Percentiles rank a stretch among this genome's conserved stretches.
These are phyloP conservation scores for Oxyura jamaicensis DNA, from an alignment of 2,113 vertebrate genomes.

Conservation along the genomic window DNA sequence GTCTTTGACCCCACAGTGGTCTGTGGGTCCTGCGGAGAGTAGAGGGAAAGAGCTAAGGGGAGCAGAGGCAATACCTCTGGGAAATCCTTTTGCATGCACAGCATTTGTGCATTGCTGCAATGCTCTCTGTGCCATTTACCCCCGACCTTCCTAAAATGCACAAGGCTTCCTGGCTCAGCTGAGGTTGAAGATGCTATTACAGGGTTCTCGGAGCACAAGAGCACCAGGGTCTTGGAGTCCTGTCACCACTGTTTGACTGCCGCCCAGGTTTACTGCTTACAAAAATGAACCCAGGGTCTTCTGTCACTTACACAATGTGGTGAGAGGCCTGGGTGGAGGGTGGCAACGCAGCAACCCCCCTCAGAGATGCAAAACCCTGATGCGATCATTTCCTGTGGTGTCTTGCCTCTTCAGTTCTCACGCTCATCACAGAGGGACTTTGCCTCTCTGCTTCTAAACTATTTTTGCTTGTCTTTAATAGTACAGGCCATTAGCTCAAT, in stretches of 20 bases:
- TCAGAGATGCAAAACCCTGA: background rate
- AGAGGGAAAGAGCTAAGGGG: background rate
- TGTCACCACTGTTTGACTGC: rapidly evolving
- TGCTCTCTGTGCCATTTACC: background rate
- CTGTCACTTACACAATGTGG: background rate
- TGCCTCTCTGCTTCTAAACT: background rate
- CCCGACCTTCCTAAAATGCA: background rate
- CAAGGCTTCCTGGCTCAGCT: background rate
- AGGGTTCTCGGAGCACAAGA: background rate
- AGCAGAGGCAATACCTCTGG: background rate
- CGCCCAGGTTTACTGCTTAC: background rate
- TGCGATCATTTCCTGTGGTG: background rate
- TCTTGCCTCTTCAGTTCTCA: background rate
- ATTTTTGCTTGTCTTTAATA: background rate
- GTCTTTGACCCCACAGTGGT: background rate
- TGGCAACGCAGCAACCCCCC: background rate
- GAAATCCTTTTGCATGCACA: background rate
- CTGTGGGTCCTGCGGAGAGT: background rate
- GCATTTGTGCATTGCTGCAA: background rate
- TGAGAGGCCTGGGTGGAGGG: background rate
- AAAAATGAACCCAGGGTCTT: background rate
- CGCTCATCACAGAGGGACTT: background rate
- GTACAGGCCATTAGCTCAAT: background rate
- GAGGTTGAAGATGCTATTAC: background rate
- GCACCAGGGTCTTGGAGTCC: background rate